These are phyloP conservation scores for Huso huso DNA, from an alignment of 2,797 vertebrate species.

Conservation along the genomic window DNA sequence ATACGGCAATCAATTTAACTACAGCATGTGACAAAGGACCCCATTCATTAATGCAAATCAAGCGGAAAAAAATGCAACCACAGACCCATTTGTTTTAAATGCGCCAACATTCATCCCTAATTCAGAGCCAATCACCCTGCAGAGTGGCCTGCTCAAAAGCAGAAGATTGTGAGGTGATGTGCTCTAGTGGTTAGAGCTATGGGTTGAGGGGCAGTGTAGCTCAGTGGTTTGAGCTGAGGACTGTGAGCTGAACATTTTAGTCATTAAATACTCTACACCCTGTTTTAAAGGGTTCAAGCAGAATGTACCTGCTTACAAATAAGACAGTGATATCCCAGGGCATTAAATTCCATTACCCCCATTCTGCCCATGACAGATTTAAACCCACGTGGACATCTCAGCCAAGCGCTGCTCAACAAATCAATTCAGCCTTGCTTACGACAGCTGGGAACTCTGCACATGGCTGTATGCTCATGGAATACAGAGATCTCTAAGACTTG, in stretches of 20 bases:
- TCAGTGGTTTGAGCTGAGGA: no score
- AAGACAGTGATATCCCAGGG: conserved; percentile 11
- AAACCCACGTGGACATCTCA: conserved; percentile 28
- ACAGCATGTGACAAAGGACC: background rate
- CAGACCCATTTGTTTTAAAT: background rate
- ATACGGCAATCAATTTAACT: conserved; percentile 1
- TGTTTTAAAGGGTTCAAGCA: no score
- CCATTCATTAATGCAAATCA: background rate
- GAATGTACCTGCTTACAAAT: no score
- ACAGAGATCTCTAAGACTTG: conserved; percentile 42
- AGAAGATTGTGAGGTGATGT: no score
- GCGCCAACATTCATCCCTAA: background rate
- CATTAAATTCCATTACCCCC: conserved; percentile 36
- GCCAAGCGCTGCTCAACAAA: conserved; percentile 29
- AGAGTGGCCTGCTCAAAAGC: no score
- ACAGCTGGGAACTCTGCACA: conserved; percentile 27
- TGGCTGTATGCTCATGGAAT: conserved; percentile 22
- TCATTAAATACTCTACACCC: no score
- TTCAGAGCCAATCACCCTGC: background rate
- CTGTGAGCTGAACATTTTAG: no score
- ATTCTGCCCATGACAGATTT: conserved; percentile 23
- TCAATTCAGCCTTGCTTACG: conserved; percentile 35
- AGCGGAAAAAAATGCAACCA: background rate
- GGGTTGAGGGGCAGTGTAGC: no score
- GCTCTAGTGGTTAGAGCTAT: no score